phyloP scores from a whole-genome alignment of 2,113 vertebrate genomes.

The Actinemys pallida region DNA sequence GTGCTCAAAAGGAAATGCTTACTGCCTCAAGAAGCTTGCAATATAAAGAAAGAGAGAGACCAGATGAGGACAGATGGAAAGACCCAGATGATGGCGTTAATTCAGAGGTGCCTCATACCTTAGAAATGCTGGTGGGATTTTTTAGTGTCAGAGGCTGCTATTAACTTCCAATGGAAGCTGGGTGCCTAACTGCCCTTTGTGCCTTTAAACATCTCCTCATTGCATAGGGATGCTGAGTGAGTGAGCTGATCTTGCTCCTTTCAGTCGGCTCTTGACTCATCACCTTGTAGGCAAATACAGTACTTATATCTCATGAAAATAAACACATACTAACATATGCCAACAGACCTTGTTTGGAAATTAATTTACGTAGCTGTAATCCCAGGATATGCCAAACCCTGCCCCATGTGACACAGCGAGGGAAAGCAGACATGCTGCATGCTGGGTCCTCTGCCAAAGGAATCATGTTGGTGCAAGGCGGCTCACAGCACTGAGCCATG shows the following conservation, averaged over 20 bases:
- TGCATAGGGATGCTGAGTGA: neutral
- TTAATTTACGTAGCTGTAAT: neutral
- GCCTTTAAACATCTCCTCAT: neutral
- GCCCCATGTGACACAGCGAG: neutral
- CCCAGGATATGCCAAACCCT: neutral
- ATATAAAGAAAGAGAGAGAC: neutral
- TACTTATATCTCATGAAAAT: neutral
- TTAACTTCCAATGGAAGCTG: neutral
- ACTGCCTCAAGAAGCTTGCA: neutral
- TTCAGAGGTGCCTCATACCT: neutral
- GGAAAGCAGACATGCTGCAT: neutral
- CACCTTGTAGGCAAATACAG: neutral
- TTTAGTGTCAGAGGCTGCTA: neutral
- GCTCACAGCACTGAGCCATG: neutral
- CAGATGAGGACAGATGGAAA: neutral
- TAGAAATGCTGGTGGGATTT: neutral
- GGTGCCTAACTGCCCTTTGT: neutral
- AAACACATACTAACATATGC: neutral
- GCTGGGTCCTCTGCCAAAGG: neutral
- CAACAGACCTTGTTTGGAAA: neutral
- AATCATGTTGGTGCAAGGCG: neutral
- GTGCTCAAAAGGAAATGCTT: neutral
- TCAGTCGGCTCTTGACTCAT: constrained; percentile 18
- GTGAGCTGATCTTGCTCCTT: neutral
- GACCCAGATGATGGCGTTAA: neutral